Base-by-base conservation (phyloP, 2,888 invertebrate genomes). In the Rhynchonema sp. region DNA sequence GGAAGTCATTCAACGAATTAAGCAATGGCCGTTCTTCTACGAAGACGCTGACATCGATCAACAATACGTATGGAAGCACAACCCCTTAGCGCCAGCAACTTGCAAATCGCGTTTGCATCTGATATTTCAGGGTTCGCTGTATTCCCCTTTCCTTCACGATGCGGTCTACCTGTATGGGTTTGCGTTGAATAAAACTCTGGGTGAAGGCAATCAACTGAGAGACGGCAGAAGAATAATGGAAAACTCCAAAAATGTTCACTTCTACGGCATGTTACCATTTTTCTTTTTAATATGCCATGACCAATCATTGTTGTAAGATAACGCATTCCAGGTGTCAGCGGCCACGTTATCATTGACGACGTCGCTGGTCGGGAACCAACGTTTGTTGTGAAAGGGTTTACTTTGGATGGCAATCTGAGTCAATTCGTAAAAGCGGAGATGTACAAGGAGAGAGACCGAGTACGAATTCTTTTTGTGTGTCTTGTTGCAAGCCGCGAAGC, bases 101-200 rank as follows among this genome's bases (percentile, higher is more conserved):
- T n/a, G n/a, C n/a, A n/a, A n/a, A n/a, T n/a, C n/a, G n/a, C n/a
- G n/a, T n/a, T n/a, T n/a, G n/a, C n/a, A n/a, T n/a, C n/a, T n/a
- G n/a, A n/a, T n/a, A n/a, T n/a, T n/a, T n/a, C 30, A 61, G 57
- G 61, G 57, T 26, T 57, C 62, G 22, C 46, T 59, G 2, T 66
- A 66, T 49, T 62, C 65, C 1, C 64, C 64, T 23, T 65, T 65
- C 58, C 59, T 66, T 28, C 64, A 65, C 54, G 66, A 66, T 26
- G 58, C 65, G 17, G 63, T 65, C 0, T 65, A 65, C 56, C 49
- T 63, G 29, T 66, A 64, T 55, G 66, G 62, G 13, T n/a, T 62
- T 28, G 62, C 65, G 6, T 62, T 66, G 59, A 63, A 62, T 46
- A 61, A 58, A 56, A 65, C 65, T 26, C 46, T 65, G 49, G 52